Percentiles rank a stretch among this genome's conserved stretches.
These are phyloP conservation scores for Chrysaora quinquecirrha DNA, from an alignment of 30 jellyfish, hydroid and myxozoan species.

Conservation along the genomic window DNA sequence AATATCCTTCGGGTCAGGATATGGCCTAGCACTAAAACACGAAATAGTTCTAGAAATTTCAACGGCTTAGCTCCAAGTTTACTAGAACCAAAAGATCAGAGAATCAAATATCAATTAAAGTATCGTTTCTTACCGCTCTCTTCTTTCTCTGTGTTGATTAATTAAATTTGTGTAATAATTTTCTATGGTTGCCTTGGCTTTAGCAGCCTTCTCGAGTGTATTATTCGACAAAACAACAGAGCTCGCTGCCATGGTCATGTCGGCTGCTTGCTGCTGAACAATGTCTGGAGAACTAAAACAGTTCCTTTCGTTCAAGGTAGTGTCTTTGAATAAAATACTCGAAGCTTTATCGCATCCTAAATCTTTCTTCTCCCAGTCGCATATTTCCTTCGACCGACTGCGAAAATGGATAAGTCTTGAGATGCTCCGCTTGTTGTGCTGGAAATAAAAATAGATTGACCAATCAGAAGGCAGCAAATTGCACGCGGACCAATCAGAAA, in stretches of 20 bases:
- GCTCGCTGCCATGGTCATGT: conserved; percentile 83
- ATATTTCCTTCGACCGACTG: not conserved
- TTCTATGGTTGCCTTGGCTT: conserved; percentile 94
- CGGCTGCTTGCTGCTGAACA: conserved; percentile 11
- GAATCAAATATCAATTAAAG: not conserved
- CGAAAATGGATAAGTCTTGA: not conserved
- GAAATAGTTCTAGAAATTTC: not conserved
- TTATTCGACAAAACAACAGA: conserved; percentile 69
- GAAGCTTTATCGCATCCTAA: not conserved
- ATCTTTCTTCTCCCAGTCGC: not conserved
- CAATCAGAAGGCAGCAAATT: conserved; percentile 36
- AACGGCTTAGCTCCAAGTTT: conserved; percentile 15
- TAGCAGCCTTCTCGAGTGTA: conserved; percentile 93
- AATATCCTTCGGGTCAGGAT: not conserved
- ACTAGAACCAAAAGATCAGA: no score
- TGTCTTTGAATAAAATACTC: not conserved
- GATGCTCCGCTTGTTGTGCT: conserved; percentile 70
- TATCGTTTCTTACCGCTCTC: conserved; percentile 53
- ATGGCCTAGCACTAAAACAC: not conserved
- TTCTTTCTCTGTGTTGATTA: conserved; percentile 91
- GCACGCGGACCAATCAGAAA: conserved; percentile 32
- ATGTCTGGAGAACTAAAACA: not conserved
- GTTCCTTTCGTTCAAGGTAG: not conserved
- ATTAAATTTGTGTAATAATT: conserved; percentile 86
- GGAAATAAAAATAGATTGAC: conserved; percentile 42